These are phyloP conservation scores for Chymomyza procnemis DNA, from an alignment of 2,888 invertebrate genomes.

Conservation along the genomic window DNA sequence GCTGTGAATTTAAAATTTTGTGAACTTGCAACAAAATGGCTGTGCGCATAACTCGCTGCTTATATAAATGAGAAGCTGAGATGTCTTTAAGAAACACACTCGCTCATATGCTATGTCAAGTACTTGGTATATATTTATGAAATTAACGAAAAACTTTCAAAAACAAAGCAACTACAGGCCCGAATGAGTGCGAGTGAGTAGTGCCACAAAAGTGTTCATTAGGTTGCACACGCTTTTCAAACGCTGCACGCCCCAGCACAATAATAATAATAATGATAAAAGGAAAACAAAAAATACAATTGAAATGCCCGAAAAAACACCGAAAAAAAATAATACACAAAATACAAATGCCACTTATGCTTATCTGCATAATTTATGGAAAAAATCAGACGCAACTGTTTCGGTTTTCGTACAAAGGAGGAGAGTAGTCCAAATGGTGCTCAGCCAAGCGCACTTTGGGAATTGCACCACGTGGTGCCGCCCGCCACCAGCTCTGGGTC, in stretches of 20 bases:
- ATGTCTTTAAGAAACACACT: neutral
- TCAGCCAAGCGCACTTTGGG: conserved; percentile 58
- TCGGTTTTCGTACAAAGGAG: neutral
- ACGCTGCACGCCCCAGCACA: conserved; percentile 35
- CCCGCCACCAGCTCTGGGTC: conserved; percentile 5
- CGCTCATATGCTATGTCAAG: neutral
- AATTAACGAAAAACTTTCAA: neutral
- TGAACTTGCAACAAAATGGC: neutral
- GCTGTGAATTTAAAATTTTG: conserved; percentile 69
- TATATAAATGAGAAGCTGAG: conserved; percentile 41
- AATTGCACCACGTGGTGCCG: conserved; percentile 66
- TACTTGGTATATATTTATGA: neutral
- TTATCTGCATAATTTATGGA: conserved; percentile 74
- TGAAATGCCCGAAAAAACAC: conserved; percentile 36
- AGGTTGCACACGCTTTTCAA: conserved; percentile 33
- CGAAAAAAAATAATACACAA: conserved; percentile 34
- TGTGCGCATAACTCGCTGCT: conserved; percentile 29
- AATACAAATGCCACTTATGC: conserved; percentile 49
- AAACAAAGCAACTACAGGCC: neutral
- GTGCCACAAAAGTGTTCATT: conserved; percentile 49
- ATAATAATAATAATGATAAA: too few species aligned
- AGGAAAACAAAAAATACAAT: conserved; percentile 49
- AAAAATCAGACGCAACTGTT: conserved; percentile 64
- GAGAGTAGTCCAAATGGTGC: neutral
- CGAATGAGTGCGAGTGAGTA: neutral